phyloP scores from a whole-genome alignment of 1,140 invertebrate genomes.

The Coptotermes formosanus region DNA sequence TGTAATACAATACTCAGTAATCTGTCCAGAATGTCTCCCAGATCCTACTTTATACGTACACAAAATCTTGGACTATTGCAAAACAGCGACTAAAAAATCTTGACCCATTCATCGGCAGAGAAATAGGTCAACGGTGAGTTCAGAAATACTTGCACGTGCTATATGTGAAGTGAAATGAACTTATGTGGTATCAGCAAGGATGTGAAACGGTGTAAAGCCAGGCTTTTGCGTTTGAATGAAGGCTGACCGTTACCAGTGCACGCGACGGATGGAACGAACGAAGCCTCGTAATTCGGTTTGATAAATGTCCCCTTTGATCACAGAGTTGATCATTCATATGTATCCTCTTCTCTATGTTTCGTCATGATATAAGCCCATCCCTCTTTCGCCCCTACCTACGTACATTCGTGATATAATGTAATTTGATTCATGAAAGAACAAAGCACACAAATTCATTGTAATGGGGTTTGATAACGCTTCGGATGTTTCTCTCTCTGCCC shows the following conservation, averaged over 20 bases:
- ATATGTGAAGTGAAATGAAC: neutral
- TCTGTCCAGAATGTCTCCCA: no score
- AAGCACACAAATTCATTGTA: slow-evolving; percentile 10
- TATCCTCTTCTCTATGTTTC: slow-evolving; percentile 9
- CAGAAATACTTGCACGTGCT: neutral
- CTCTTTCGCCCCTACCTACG: neutral
- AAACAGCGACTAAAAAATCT: no score
- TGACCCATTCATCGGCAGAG: no score
- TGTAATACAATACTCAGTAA: no score
- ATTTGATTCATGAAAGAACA: slow-evolving; percentile 17
- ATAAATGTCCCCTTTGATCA: slow-evolving; percentile 19
- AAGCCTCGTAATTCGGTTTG: slow-evolving; percentile 4
- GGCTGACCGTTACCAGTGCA: neutral
- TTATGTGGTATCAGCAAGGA: neutral
- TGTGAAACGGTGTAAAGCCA: neutral
- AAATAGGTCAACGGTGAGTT: neutral
- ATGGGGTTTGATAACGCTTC: slow-evolving; percentile 15
- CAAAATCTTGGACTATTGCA: no score
- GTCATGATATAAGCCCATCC: neutral
- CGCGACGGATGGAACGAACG: neutral
- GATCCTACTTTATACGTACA: no score
- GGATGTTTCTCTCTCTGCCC: neutral
- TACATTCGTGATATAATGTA: slow-evolving; percentile 17
- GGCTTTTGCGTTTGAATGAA: neutral
- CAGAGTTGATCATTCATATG: slow-evolving; percentile 13